Conservation (phyloP, 1,140 invertebrate genomes). For the Drosophila murphyi region DNA sequence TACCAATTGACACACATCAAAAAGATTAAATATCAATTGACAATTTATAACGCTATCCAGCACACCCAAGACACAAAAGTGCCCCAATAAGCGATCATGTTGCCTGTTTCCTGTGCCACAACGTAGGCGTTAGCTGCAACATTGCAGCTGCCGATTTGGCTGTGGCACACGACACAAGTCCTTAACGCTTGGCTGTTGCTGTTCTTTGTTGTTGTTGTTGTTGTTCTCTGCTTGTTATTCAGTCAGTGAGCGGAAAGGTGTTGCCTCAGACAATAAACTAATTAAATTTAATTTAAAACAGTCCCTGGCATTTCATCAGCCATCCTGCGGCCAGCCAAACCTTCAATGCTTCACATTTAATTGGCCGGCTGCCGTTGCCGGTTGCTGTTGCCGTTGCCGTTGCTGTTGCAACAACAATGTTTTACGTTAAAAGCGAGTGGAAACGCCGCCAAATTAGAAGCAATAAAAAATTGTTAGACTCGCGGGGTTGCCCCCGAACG, state of each 20-base stretch:
- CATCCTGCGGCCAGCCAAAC: constrained; percentile 28
- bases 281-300: constrained; percentile 83
- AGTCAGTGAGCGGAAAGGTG: constrained; percentile 48
- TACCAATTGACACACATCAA: no score
- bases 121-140: constrained; percentile 17
- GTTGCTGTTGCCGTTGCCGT: constrained; percentile 22
- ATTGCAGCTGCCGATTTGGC: constrained; percentile 41
- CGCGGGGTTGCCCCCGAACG: constrained; percentile 1
- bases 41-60: constrained; percentile 31
- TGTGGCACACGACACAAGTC: constrained; percentile 41
- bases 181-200: background rate
- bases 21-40: background rate
- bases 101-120: constrained; percentile 9
- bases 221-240: constrained; percentile 28
- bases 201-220: constrained; percentile 6
- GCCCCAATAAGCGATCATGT: constrained; percentile 14
- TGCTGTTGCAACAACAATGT: constrained; percentile 43
- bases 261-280: constrained; percentile 66
- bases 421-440: constrained; percentile 55
- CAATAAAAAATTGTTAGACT: constrained; percentile 64
- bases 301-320: constrained; percentile 70
- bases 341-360: constrained; percentile 57
- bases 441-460: constrained; percentile 59
- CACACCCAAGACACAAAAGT: background rate
- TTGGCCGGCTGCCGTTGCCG: constrained; percentile 50